Conservation (phyloP, 2,797 vertebrate species). For the Bryconaethiops microstoma region DNA sequence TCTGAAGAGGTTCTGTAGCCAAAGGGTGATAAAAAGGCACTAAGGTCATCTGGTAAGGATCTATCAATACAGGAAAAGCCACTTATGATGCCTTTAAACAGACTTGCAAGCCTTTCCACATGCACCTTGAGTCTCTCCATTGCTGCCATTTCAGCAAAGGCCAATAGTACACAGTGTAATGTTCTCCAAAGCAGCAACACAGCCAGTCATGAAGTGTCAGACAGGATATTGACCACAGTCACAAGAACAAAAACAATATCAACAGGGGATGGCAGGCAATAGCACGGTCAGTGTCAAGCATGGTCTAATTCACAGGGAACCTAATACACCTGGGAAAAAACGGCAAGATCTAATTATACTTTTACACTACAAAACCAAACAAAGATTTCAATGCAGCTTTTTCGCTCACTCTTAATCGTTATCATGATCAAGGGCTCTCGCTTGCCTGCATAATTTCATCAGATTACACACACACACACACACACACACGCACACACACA, state of each 20-base stretch:
- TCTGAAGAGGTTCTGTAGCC: not conserved
- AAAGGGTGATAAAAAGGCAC: not conserved
- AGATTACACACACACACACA: not conserved
- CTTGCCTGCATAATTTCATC: not conserved
- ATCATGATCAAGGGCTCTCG: not conserved
- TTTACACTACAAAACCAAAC: not conserved
- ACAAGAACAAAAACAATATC: not conserved
- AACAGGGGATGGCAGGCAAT: not conserved
- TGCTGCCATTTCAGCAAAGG: too few relatives aligned
- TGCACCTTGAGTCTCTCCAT: not conserved
- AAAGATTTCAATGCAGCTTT: not conserved
- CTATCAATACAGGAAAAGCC: not conserved
- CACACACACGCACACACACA: conserved; percentile 12
- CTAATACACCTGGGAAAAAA: not conserved
- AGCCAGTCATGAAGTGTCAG: not conserved
- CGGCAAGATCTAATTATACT: not conserved
- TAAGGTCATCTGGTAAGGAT: not conserved
- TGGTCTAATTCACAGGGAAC: not conserved
- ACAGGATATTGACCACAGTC: not conserved
- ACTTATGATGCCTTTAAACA: not conserved
- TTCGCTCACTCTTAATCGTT: not conserved
- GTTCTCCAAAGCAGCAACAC: not conserved
- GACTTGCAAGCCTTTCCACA: not conserved
- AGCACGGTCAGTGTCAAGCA: not conserved
- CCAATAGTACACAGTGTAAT: not conserved